A percentile compares a stretch with the other conserved stretches of the same genome.
Evolutionary conservation across 2,888 invertebrate species (phyloP).

Genomic region (Phengaris arion): DNA sequence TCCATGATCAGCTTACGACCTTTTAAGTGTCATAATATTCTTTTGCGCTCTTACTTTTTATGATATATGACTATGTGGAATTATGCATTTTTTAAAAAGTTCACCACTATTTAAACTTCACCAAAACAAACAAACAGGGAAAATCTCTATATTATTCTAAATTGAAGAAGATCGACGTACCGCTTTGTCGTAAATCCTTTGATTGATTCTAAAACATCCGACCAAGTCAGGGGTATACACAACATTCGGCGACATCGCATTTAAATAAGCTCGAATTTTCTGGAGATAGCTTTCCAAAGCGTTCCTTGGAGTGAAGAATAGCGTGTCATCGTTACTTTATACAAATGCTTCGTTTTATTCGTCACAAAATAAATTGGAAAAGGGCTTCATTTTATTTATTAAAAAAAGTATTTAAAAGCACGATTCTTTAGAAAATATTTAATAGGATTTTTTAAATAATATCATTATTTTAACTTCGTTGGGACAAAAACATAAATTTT

Average conservation of each 20-base stretch:
- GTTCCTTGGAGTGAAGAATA: background rate
- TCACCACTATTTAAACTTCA: background rate
- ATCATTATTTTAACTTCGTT: no score
- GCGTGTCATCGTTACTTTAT: background rate
- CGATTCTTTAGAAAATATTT: background rate
- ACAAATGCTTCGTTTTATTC: background rate
- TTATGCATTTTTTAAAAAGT: background rate
- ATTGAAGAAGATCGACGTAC: conserved; percentile 44
- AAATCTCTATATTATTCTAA: background rate
- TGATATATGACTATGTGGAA: background rate
- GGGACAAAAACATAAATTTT: no score
- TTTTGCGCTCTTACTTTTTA: no score
- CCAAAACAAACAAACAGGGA: conserved; percentile 1
- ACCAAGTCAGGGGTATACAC: background rate
- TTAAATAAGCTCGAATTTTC: conserved; percentile 16
- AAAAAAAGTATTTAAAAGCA: background rate
- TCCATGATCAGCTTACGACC: no score
- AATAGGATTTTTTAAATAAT: no score
- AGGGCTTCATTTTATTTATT: background rate
- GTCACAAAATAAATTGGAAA: background rate
- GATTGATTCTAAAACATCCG: conserved; percentile 49
- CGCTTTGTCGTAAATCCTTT: conserved; percentile 49
- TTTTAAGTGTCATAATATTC: no score
- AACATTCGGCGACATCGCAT: conserved; percentile 13
- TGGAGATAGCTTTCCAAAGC: conserved; percentile 5